These are phyloP conservation scores for Pharmacophagus antenor DNA, from an alignment of 2,888 invertebrate genomes.

Conservation along the genomic window DNA sequence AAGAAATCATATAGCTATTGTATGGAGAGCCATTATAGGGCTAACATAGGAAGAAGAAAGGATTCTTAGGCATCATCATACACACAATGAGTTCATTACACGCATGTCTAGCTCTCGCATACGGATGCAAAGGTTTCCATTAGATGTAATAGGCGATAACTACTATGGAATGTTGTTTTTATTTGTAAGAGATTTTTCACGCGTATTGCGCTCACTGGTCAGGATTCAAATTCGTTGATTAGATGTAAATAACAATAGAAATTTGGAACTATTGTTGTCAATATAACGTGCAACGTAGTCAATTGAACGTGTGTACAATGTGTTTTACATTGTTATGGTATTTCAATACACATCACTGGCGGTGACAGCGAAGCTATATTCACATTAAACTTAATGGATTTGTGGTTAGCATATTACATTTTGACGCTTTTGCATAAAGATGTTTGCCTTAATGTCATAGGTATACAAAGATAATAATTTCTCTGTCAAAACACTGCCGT, in stretches of 20 bases:
- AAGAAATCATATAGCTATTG: slow-evolving; percentile 19
- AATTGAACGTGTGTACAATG: slow-evolving; percentile 17
- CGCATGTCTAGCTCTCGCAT: slow-evolving; percentile 19
- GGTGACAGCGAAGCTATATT: slow-evolving; percentile 23
- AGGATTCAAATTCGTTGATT: background rate
- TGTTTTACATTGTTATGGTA: slow-evolving; percentile 5
- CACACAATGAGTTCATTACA: slow-evolving; percentile 26
- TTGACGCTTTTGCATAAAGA: slow-evolving; percentile 10
- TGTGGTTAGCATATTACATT: slow-evolving; percentile 13
- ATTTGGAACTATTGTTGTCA: background rate
- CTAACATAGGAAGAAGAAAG: slow-evolving; percentile 22
- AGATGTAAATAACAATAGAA: slow-evolving; percentile 1
- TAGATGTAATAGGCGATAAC: slow-evolving; percentile 16
- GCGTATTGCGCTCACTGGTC: background rate
- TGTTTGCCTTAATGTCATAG: background rate
- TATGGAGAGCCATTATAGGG: slow-evolving; percentile 1
- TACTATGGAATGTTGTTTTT: background rate
- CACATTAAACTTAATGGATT: slow-evolving; percentile 22
- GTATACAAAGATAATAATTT: too few relatives aligned
- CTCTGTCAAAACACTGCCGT: too few relatives aligned
- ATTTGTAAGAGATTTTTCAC: background rate
- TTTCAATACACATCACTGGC: slow-evolving; percentile 21
- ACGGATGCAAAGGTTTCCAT: slow-evolving; percentile 9
- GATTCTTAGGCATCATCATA: slow-evolving; percentile 20
- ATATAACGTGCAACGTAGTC: slow-evolving; percentile 4